Evolutionary conservation across 2,797 vertebrate genomes (phyloP).

Genomic region (Melanotaenia boesemani): DNA sequence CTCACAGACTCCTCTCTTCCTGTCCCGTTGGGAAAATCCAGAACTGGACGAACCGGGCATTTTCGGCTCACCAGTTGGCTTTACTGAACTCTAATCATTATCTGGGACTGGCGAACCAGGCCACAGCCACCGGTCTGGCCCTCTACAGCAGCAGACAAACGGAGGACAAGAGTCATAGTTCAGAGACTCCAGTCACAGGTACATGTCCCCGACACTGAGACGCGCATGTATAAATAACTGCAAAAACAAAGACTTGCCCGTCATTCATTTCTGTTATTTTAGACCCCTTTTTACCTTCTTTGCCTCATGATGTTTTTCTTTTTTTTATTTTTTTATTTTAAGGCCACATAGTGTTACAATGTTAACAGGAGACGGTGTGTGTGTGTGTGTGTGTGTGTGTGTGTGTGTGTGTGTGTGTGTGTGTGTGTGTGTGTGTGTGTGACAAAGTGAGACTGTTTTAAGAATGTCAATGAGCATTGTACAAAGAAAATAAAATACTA

Average conservation of each 20-base stretch:
- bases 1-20: constrained; percentile 94
- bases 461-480: constrained; percentile 37
- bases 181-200: constrained; percentile 93
- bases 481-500: constrained; percentile 54
- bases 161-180: constrained; percentile 88
- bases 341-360: constrained; percentile 72
- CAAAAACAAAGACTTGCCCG: constrained; percentile 60
- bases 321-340: constrained; percentile 43
- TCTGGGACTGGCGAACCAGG: constrained; percentile 90
- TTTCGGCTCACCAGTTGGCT: constrained; percentile 92
- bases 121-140: constrained; percentile 83
- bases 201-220: constrained; percentile 87
- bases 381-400: constrained; percentile 40
- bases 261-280: constrained; percentile 57
- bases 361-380: constrained; percentile 49
- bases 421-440: constrained; percentile 32
- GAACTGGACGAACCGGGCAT: constrained; percentile 92
- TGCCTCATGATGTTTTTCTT: constrained; percentile 47
- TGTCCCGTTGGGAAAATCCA: constrained; percentile 95
- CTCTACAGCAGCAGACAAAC: constrained; percentile 88
- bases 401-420: constrained; percentile 28
- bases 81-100: constrained; percentile 95
- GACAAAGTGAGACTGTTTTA: constrained; percentile 26
- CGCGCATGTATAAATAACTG: constrained; percentile 57
- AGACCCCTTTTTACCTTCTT: constrained; percentile 44